These are phyloP conservation scores for Eubucco bourcierii DNA, from an alignment of 2,113 vertebrate species.

Conservation along the genomic window DNA sequence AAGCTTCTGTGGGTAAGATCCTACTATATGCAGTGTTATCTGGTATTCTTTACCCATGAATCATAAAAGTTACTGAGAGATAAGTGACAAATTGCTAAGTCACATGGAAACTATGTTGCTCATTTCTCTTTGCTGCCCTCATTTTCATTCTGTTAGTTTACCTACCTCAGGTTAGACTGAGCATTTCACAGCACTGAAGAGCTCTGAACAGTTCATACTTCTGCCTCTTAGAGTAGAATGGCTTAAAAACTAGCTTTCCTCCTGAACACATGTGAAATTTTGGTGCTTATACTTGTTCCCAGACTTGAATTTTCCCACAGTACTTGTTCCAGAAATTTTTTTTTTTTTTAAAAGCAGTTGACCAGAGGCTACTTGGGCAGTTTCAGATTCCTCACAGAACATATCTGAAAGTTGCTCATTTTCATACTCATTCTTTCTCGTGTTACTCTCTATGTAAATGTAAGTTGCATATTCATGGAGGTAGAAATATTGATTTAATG, in stretches of 20 bases:
- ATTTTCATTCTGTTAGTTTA: neutral
- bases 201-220: neutral
- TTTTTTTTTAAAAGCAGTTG: neutral
- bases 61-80: neutral
- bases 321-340: neutral
- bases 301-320: neutral
- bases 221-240: neutral
- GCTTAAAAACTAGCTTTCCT: neutral
- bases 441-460: neutral
- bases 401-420: neutral
- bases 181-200: neutral
- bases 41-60: neutral
- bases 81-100: slow-evolving; percentile 21
- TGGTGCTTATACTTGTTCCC: neutral
- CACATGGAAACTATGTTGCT: neutral
- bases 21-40: neutral
- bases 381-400: neutral
- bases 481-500: neutral
- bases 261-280: neutral
- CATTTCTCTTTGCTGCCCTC: slow-evolving; percentile 16
- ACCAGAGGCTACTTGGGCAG: neutral
- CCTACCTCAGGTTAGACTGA: neutral
- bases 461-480: neutral
- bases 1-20: neutral
- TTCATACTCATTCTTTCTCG: neutral